These are phyloP conservation scores for Hyaena hyaena DNA, from an alignment of 2,113 vertebrate species.

Conservation along the genomic window DNA sequence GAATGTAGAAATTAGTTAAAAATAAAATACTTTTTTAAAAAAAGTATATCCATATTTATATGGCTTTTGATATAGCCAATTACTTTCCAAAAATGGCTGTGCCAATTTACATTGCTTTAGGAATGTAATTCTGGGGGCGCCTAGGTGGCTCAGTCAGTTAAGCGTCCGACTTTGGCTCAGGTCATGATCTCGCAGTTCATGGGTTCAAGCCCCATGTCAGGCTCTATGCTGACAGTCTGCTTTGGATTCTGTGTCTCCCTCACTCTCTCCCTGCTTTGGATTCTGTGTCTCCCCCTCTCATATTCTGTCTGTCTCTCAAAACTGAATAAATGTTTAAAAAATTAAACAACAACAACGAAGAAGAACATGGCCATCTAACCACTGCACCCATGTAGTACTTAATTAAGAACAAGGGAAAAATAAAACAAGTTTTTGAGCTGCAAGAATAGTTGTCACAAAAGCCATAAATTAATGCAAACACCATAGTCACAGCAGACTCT, in stretches of 20 bases:
- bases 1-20: background rate
- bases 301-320: no score
- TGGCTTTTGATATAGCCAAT: background rate
- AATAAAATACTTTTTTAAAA: background rate
- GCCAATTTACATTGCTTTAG: background rate
- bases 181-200: no score
- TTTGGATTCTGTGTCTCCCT: no score
- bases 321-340: no score
- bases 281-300: no score
- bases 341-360: no score
- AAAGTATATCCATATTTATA: background rate
- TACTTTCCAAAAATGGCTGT: background rate
- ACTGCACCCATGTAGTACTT: background rate
- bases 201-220: no score
- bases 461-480: background rate
- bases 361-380: background rate
- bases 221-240: no score
- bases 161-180: no score
- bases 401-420: background rate
- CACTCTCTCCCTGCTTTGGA: no score
- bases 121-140: no score
- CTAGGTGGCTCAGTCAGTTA: no score
- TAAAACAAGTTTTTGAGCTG: slow-evolving; percentile 33
- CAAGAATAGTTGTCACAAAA: slow-evolving; percentile 1
- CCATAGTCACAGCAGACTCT: background rate